phyloP scores from a whole-genome alignment of 1,140 invertebrate species.

The Teleopsis dalmanni region DNA sequence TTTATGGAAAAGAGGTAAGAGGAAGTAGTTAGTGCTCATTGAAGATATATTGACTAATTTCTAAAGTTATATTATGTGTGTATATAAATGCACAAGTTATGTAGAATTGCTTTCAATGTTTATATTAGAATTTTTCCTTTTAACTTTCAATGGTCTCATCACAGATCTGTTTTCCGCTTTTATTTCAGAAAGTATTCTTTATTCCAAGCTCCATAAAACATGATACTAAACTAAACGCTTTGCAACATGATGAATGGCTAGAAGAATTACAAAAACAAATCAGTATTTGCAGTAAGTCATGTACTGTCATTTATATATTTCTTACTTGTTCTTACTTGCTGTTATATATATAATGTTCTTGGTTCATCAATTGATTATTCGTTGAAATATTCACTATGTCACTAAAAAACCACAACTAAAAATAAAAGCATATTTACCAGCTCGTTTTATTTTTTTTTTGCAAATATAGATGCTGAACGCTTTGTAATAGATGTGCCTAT shows the following conservation, averaged over 20 bases:
- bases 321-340: background rate
- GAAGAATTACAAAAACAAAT: slow-evolving; percentile 37
- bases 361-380: too few species aligned
- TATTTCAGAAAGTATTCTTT: slow-evolving; percentile 36
- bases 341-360: too few species aligned
- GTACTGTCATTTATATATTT: background rate
- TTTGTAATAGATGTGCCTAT: slow-evolving; percentile 50
- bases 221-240: slow-evolving; percentile 17
- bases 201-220: slow-evolving; percentile 31
- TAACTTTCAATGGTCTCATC: too few species aligned
- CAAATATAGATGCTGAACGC: slow-evolving; percentile 27
- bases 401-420: background rate
- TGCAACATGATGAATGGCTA: slow-evolving; percentile 36
- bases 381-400: too few species aligned
- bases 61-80: background rate
- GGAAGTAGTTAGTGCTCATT: background rate
- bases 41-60: background rate
- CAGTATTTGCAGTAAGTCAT: slow-evolving; percentile 37
- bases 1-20: slow-evolving; percentile 36
- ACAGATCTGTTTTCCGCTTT: too few species aligned
- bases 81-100: background rate
- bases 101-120: background rate
- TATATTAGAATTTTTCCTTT: background rate
- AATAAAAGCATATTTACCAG: background rate
- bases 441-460: background rate